Evolutionary conservation across 2,888 invertebrate genomes (phyloP), one percentile per base, ranked within the genome.

Genomic region (Myopa testacea): DNA sequence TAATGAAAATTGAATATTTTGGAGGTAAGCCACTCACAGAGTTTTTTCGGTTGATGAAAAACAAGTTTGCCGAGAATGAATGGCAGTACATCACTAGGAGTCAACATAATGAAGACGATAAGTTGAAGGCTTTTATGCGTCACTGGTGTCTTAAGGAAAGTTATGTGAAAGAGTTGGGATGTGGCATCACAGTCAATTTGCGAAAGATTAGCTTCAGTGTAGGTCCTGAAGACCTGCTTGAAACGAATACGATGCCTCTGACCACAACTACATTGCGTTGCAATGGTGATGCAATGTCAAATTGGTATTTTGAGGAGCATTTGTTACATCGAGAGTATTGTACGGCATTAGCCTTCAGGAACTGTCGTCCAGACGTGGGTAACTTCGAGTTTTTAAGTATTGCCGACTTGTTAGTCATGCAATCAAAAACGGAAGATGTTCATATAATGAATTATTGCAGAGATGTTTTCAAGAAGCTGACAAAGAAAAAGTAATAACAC

Each of bases 141-240:
- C 92, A 95, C 85, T 98, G 98, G 98, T 95, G 96, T 84, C 90
- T 98, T 71, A 98, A 98, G 89, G 98, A 98, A 88, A 95, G 97
- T 86, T 97, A 96, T 87, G 95, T 96, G 0, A 98, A 98, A 90
- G 97, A 98, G 81, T 91, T 94, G 76, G 98, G 98, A 34, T 90
- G 94, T 38, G 98, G 98, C 50, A 93, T 98, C 75, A 94, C 94
- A 0, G 90, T 94, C 80, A 93, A 95, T 84, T 91, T 98, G 67
- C 90, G 92, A 82, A 91, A 93, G 82, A 92, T 98, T 62, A 93
- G 93, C 89, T 98, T 98, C 89, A 87, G 91, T 73, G 89, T 95
- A 26, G 85, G 87, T 76, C 91, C 91, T 78, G 92, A 93, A 1
- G 90, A 89, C 52, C 83, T 88, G 4, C 87, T 94, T 79, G 85